phyloP scores from a whole-genome alignment of 1,140 invertebrate species.

The Megathymus violae region DNA sequence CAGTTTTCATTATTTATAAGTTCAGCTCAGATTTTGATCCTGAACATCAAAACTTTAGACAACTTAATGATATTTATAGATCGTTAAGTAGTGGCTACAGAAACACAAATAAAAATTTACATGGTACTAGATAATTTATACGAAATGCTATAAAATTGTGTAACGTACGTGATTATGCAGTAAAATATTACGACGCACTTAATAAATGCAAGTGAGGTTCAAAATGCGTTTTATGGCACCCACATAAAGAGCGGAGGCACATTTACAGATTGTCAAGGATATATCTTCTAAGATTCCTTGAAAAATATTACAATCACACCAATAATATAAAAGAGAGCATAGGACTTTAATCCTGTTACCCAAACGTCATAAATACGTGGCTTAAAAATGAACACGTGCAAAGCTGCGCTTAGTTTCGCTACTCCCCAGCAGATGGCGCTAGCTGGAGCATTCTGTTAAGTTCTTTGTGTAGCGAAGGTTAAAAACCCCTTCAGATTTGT shows the following conservation, averaged over 20 bases:
- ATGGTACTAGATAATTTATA: too few relatives aligned
- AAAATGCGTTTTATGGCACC: conserved; percentile 10
- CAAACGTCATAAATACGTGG: conserved; percentile 16
- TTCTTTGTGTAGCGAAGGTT: too few relatives aligned
- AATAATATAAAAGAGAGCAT: conserved; percentile 21
- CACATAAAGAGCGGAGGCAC: conserved; percentile 1
- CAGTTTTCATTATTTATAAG: too few relatives aligned
- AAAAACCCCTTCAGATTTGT: too few relatives aligned
- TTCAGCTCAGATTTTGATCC: too few relatives aligned
- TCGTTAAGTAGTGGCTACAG: background rate
- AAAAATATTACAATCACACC: conserved; percentile 19
- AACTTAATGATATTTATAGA: background rate
- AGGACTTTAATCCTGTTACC: conserved; percentile 18
- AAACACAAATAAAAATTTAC: background rate
- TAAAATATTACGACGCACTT: conserved; percentile 5
- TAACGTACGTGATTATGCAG: background rate
- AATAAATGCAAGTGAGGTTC: background rate
- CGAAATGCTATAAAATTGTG: too few relatives aligned
- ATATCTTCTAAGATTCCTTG: conserved; percentile 22
- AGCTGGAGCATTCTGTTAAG: conserved; percentile 33
- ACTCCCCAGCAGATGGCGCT: conserved; percentile 64
- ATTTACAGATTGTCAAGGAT: conserved; percentile 2
- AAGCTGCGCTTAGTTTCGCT: conserved; percentile 45
- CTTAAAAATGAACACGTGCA: conserved; percentile 19
- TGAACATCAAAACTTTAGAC: background rate